Evolutionary conservation across 1,140 invertebrate species (phyloP).

Genomic region (Drosophila dunni): DNA sequence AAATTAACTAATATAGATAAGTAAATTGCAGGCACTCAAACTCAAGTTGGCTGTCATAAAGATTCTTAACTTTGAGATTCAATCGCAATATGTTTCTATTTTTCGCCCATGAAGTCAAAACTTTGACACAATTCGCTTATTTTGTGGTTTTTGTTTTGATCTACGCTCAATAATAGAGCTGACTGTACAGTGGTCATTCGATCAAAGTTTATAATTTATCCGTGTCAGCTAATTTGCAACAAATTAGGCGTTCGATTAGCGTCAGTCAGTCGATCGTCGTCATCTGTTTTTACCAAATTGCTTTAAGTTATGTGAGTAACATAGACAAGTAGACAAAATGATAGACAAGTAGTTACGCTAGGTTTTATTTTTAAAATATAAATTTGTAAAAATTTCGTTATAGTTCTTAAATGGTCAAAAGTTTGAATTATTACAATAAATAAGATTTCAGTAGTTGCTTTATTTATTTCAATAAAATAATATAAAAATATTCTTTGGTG

Average conservation of each 20-base stretch:
- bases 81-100: neutral
- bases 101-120: neutral
- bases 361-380: neutral
- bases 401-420: too few relatives aligned
- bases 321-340: neutral
- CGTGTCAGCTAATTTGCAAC: conserved; percentile 41
- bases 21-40: neutral
- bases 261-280: neutral
- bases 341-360: conserved; percentile 16
- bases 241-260: conserved; percentile 58
- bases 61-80: neutral
- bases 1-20: neutral
- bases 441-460: too few relatives aligned
- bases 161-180: neutral
- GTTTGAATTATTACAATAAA: too few relatives aligned
- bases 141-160: neutral
- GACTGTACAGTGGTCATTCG: conserved; percentile 12
- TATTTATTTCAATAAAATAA: neutral
- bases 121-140: neutral
- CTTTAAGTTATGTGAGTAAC: neutral
- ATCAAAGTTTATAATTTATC: conserved; percentile 31
- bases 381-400: too few relatives aligned
- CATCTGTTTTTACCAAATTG: conserved; percentile 11
- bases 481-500: too few relatives aligned
- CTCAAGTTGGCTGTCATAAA: neutral